A percentile compares a stretch with the other conserved stretches of the same genome.
Evolutionary conservation across 37 sponge, comb jelly and placozoan species (phyloP).

Genomic region (Chondrosia reniformis): DNA sequence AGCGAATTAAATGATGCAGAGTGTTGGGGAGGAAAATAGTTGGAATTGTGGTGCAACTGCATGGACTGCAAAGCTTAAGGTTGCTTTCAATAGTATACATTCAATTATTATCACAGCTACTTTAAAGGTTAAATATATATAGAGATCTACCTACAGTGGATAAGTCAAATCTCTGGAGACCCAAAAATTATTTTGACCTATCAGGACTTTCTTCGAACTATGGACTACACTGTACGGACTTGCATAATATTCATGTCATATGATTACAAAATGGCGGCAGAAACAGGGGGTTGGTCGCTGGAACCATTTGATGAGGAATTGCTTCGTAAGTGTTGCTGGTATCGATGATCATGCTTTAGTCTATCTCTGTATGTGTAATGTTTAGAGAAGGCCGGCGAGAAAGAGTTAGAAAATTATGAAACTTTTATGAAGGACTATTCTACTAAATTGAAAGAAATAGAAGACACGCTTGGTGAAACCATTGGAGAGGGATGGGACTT

Average conservation of each 20-base stretch:
- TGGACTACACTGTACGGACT: no score
- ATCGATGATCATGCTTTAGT: neutral
- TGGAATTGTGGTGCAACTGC: no score
- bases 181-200: no score
- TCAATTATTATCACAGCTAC: no score
- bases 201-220: no score
- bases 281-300: constrained; percentile 49
- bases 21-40: no score
- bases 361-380: neutral
- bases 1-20: no score
- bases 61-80: no score
- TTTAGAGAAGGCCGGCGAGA: constrained; percentile 67
- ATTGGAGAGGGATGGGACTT: constrained; percentile 90
- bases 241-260: constrained; percentile 13
- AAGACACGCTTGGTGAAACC: constrained; percentile 73
- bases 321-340: constrained; percentile 42
- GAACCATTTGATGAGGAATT: constrained; percentile 74
- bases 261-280: constrained; percentile 54
- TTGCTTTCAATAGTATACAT: no score
- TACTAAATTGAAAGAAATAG: constrained; percentile 62
- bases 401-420: constrained; percentile 57
- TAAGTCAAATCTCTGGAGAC: no score
- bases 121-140: no score
- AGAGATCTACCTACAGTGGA: no score
- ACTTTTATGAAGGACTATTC: constrained; percentile 72